Evolutionary conservation across 2,113 vertebrate species (phyloP).

Genomic region (Cyphomyrus plagiostoma): DNA sequence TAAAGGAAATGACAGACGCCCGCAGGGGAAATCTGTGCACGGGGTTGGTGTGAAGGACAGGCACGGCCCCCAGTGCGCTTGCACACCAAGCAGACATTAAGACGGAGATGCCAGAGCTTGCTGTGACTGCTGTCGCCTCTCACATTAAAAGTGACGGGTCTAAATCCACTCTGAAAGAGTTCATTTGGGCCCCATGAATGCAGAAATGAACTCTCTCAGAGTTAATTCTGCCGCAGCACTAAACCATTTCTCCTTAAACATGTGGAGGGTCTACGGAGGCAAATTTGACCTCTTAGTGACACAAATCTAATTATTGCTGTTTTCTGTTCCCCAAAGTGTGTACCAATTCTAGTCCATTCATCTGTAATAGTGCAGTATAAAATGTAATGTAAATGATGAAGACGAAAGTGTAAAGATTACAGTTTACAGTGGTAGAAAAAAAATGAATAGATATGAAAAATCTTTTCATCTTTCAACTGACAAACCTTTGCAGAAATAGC

Average conservation of each 20-base stretch:
- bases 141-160: not conserved
- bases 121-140: not conserved
- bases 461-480: not conserved
- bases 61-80: not conserved
- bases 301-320: not conserved
- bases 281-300: not conserved
- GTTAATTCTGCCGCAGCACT: not conserved
- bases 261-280: not conserved
- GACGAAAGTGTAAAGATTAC: not conserved
- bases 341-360: not conserved
- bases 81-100: not conserved
- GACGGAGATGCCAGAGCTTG: not conserved
- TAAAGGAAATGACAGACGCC: not conserved
- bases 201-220: conserved; percentile 4
- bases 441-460: not conserved
- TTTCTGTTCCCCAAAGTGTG: not conserved
- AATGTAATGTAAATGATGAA: not conserved
- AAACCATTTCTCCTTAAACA: not conserved
- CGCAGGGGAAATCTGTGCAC: not conserved
- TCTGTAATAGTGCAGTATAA: not conserved
- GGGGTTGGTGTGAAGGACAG: not conserved
- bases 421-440: not conserved
- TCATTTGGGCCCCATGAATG: not conserved
- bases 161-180: conserved; percentile 5
- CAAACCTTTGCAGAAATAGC: not conserved